Conservation (phyloP, 2,113 vertebrate species). For the Nothocercus nigrocapillus region DNA sequence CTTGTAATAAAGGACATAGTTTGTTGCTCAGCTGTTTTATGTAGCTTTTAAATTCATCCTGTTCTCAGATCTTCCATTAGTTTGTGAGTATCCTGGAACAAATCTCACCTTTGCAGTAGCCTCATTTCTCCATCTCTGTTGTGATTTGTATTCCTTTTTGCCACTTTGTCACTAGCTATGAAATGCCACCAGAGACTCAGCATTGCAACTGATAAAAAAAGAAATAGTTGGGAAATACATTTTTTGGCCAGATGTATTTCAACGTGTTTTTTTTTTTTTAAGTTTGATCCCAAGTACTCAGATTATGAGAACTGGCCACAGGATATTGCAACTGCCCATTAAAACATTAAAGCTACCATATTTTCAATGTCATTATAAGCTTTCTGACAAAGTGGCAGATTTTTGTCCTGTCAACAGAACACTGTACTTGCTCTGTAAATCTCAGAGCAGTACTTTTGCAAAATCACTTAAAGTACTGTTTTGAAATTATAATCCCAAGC, state of each 20-base stretch:
- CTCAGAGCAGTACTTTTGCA: neutral
- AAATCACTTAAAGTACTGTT: neutral
- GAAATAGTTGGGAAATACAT: neutral
- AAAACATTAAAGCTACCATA: neutral
- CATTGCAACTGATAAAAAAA: neutral
- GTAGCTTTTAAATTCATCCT: neutral
- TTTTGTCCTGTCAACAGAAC: neutral
- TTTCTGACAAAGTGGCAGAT: neutral
- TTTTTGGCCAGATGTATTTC: neutral
- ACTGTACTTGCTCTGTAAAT: neutral
- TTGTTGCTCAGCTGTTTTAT: neutral
- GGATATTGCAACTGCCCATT: neutral
- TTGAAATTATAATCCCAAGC: neutral
- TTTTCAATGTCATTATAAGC: neutral
- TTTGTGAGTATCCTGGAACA: neutral
- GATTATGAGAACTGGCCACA: neutral
- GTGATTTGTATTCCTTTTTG: neutral
- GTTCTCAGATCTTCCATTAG: neutral
- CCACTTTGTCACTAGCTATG: neutral
- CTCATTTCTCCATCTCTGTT: neutral
- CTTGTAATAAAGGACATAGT: neutral
- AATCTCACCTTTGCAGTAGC: neutral
- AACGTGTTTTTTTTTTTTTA: neutral
- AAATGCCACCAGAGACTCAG: neutral
- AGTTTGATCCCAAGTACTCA: neutral